These are phyloP conservation scores for Lethenteron camtschaticum DNA, from an alignment of 2,113 vertebrate species.

Conservation along the genomic window DNA sequence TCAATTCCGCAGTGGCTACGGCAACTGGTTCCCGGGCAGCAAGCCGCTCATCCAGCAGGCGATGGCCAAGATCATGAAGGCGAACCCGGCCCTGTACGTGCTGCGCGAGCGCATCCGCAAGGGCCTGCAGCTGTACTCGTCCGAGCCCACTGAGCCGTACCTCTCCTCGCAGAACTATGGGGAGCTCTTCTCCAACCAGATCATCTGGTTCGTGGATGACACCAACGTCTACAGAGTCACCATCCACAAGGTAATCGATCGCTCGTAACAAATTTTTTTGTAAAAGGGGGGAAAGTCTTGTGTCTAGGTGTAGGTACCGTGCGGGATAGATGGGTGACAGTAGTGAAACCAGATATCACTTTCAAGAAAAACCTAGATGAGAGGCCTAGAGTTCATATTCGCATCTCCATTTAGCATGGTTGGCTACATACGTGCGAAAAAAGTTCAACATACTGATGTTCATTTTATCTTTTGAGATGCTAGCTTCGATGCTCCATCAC, in stretches of 20 bases:
- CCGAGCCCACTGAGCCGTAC: conserved; percentile 93
- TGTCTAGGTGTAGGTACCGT: too few species aligned
- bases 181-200: conserved; percentile 98
- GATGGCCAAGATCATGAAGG: conserved; percentile 99
- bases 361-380: too few species aligned
- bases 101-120: conserved; percentile 90
- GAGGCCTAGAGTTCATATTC: too few species aligned
- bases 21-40: conserved; percentile 94
- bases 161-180: conserved; percentile 97
- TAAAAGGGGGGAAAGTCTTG: too few species aligned
- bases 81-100: conserved; percentile 87
- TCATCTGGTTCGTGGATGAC: conserved; percentile 99
- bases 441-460: too few species aligned
- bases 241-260: conserved; percentile 65
- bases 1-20: conserved; percentile 47
- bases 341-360: too few species aligned
- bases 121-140: conserved; percentile 87
- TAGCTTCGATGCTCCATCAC: too few species aligned
- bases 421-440: too few species aligned
- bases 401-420: too few species aligned
- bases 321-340: too few species aligned
- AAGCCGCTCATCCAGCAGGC: conserved; percentile 97
- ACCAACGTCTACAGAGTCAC: conserved; percentile 97
- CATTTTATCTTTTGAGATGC: too few species aligned
- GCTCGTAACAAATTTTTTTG: background rate